Evolutionary conservation across 2,888 invertebrate genomes (phyloP), one percentile per base, ranked within the genome.

Genomic region (Scaptomyza flava): DNA sequence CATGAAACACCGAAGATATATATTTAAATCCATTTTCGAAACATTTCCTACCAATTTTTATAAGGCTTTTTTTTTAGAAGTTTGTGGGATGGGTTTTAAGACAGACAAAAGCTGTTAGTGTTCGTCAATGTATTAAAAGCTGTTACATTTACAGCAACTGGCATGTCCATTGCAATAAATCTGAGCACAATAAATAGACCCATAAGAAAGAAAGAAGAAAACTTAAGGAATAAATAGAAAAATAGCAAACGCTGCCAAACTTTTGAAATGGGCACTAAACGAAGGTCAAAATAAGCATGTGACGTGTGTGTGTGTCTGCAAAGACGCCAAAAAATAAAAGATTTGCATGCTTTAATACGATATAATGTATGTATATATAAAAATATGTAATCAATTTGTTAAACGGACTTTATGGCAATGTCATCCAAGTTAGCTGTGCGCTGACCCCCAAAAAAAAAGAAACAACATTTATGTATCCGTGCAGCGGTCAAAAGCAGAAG

Each of bases 271-370:
- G 77, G 54, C 81, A 81, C 62, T 75, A 71, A 71, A 52, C 75
- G 85, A 81, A 81, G 84, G 81, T 79, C 81, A 83, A 59, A 64
- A 66, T 65, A 72, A 62, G 54, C 61, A 76, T 72, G 72, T 70
- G 77, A 68, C 65, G 72, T 61, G 58, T 33, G 27, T 56, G 38
- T 38, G 14, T 36, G 46, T 27, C 1, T 27, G 27, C 6, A 20
- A 42, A 23, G 31, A 23, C 36, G 11, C 57, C 51, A 64, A 43
- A 61, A 64, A 45, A 64, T 53, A 62, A 23, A 23, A 23, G 23
- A 23, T 23, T 23, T 59, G 47, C 54, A 56, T 34, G 38, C 12
- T 43, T n/a, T 33, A n/a, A 56, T 14, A 17, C 6, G 36, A 9
- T n/a, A 11, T 9, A 1, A 20, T 17, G 7, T 8, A 31, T 11